phyloP scores from a whole-genome alignment of 2,113 vertebrate genomes.

The Poecile atricapillus region DNA sequence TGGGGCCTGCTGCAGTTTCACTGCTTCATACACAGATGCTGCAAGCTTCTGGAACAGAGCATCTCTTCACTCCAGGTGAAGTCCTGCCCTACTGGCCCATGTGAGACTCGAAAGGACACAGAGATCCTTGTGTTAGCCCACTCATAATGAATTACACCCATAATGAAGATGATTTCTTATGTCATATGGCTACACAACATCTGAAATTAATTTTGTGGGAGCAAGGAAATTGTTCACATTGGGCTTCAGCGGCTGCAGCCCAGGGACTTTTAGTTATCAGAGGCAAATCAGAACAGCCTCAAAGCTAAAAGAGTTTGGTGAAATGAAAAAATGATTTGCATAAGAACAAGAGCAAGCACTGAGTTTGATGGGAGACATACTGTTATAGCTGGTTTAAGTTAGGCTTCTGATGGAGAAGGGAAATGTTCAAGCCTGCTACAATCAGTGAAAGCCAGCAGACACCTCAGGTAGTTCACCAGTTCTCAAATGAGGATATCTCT shows the following conservation, averaged over 20 bases:
- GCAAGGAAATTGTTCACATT: not conserved
- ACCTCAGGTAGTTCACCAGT: not conserved
- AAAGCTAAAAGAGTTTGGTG: not conserved
- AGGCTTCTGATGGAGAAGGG: not conserved
- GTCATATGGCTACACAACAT: not conserved
- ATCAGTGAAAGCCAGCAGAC: fast-evolving
- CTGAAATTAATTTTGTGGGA: not conserved
- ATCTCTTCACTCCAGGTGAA: not conserved
- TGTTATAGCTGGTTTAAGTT: not conserved
- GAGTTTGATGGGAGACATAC: not conserved
- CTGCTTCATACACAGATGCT: not conserved
- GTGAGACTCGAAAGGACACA: not conserved
- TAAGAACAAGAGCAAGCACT: not conserved
- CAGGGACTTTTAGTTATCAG: not conserved
- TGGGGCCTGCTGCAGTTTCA: not conserved
- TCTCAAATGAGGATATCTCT: not conserved
- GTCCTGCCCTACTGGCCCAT: not conserved
- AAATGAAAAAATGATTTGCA: not conserved
- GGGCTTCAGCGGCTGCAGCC: not conserved
- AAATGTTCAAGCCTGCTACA: not conserved
- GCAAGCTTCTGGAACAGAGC: not conserved
- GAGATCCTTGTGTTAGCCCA: not conserved
- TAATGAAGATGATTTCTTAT: not conserved
- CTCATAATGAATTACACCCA: not conserved
- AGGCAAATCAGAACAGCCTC: not conserved